Base-by-base conservation (phyloP, 1,140 invertebrate genomes). In the Frieseomelitta varia region DNA sequence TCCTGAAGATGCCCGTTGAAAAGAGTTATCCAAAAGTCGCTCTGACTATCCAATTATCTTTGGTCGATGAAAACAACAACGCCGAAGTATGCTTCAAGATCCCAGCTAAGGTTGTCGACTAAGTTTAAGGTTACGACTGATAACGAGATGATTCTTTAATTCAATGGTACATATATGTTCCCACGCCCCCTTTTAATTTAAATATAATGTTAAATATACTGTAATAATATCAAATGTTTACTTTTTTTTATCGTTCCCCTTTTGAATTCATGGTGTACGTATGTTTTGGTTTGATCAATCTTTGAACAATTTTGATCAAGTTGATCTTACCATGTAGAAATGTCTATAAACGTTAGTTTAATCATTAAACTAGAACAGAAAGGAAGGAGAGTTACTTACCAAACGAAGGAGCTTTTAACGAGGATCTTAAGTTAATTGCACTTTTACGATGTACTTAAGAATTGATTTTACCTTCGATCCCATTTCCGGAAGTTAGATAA, bases 1-100 rank as follows among this genome's bases (percentile, higher is more conserved):
- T 27, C 4, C 51, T 94, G 6, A 58, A 21, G 0, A 92, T 94
- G 92, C 91, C 91, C 0, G 74, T 94, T 63, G 58, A 84, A 4
- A 51, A 79, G 17, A 0, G 0, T 1, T 93, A 91, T 56, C 93
- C 93, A 0, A 85, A 69, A 12, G 3, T 92, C 2, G 1, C 17
- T 0, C 1, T 91, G 51, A 86, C 21, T n/a, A 80, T 93, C 17
- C 77, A 91, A 63, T 87, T 93, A 12, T 30, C 76, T 4, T 68
- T 93, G 17, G 6, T 90, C 0, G 90, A 92, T 51, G 82, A 90
- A 0, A 51, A 84, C 0, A 39, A 82, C 0, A 74, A 89, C 0
- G 10, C 73, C 3, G 88, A 92, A 8, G 79, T 84, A 14, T 93
- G 93, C 76, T 87, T 93, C 71, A 82, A 72, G 27, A 2, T 93